Conservation (phyloP, 2,797 vertebrate species). For the Pseudotriccus pelzelni region DNA sequence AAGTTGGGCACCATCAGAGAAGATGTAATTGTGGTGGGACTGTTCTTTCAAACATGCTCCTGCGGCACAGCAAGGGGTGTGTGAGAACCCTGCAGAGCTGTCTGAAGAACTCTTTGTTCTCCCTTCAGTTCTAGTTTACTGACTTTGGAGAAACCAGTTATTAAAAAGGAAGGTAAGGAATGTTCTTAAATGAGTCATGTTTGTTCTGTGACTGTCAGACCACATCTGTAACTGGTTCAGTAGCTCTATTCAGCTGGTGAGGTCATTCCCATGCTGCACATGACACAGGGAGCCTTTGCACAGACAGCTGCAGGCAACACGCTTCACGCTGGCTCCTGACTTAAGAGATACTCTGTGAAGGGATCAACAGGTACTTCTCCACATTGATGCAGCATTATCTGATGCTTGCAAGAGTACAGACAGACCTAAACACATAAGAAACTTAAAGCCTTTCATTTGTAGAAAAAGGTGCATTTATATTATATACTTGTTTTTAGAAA, state of each 20-base stretch:
- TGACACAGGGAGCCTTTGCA: background rate
- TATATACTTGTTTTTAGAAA: background rate
- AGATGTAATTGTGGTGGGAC: background rate
- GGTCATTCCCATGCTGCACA: constrained; percentile 11
- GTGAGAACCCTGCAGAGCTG: background rate
- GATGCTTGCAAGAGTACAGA: background rate
- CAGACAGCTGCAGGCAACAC: constrained; percentile 23
- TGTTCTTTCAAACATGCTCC: background rate
- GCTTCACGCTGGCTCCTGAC: background rate
- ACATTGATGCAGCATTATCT: background rate
- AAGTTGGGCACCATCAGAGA: background rate
- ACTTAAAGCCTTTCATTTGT: background rate
- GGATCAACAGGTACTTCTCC: background rate
- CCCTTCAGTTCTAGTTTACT: constrained; percentile 30
- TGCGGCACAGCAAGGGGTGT: background rate
- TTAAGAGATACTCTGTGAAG: background rate
- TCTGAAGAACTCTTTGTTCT: background rate
- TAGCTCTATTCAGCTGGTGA: constrained; percentile 21
- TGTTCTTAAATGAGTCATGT: constrained; percentile 51
- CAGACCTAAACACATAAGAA: background rate
- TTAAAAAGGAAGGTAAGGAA: constrained; percentile 43
- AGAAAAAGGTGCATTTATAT: background rate
- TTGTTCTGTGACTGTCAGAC: constrained; percentile 45
- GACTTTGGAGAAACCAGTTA: constrained; percentile 37
- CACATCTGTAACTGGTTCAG: constrained; percentile 39